Conservation (phyloP, 2,797 vertebrate species). For the Huso huso region DNA sequence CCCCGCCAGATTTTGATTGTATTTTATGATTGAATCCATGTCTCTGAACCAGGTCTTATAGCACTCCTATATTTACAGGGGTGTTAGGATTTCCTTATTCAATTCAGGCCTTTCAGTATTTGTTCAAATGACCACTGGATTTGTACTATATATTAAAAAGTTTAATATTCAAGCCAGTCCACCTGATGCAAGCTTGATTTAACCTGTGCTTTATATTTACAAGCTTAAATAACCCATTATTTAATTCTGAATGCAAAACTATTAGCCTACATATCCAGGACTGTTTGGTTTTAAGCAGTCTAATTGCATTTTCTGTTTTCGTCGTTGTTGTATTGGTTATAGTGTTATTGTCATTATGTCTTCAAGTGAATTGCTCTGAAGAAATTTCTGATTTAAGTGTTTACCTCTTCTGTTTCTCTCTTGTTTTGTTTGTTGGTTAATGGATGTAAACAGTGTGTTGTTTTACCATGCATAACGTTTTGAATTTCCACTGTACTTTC, state of each 20-base stretch:
- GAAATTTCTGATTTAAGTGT: constrained; percentile 7
- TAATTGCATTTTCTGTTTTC: constrained; percentile 11
- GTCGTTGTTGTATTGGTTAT: constrained; percentile 22
- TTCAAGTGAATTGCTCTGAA: constrained; percentile 26
- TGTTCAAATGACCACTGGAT: too few relatives aligned
- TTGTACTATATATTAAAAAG: too few relatives aligned
- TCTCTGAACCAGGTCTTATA: too few relatives aligned
- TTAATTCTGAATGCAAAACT: not conserved
- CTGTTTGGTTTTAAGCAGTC: constrained; percentile 10
- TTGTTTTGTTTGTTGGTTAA: constrained; percentile 36
- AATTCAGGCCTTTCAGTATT: too few relatives aligned
- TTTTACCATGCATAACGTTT: constrained; percentile 30
- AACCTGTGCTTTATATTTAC: too few relatives aligned
- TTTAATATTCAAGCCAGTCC: not conserved
- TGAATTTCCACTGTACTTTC: constrained; percentile 39
- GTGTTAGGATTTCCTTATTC: too few relatives aligned
- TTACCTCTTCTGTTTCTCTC: constrained; percentile 20
- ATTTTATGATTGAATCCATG: too few relatives aligned
- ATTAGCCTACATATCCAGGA: constrained; percentile 19
- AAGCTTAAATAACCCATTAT: too few relatives aligned
- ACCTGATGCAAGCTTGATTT: constrained; percentile 1
- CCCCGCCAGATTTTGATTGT: too few relatives aligned
- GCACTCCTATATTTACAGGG: too few relatives aligned
- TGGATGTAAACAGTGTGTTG: constrained; percentile 28
- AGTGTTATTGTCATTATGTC: constrained; percentile 24